Evolutionary conservation across 2,113 vertebrate species (phyloP).

Genomic region (Edolisoma coerulescens): DNA sequence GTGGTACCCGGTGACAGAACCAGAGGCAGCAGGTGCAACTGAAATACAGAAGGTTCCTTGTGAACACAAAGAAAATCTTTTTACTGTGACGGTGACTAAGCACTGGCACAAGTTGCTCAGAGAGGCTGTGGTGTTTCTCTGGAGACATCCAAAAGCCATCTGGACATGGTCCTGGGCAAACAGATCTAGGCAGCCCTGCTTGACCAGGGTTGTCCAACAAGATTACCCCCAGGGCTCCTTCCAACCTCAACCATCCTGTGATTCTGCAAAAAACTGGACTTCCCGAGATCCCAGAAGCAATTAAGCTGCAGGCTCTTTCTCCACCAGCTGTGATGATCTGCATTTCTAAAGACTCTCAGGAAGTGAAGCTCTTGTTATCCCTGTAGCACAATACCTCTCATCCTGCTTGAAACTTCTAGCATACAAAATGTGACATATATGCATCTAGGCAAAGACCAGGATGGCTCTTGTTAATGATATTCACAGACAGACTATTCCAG

Average conservation of each 20-base stretch:
- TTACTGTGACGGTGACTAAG: background rate
- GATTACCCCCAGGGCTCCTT: background rate
- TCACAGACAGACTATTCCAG: background rate
- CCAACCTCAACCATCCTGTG: background rate
- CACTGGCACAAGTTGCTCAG: background rate
- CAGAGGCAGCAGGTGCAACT: background rate
- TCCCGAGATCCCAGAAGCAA: background rate
- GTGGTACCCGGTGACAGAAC: background rate
- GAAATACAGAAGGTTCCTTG: background rate
- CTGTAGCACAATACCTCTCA: background rate
- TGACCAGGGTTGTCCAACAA: background rate
- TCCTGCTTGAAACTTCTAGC: background rate
- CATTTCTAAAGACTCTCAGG: background rate
- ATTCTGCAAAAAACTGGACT: background rate
- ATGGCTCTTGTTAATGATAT: background rate
- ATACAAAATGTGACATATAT: background rate
- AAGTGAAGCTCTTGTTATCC: background rate
- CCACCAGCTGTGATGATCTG: background rate
- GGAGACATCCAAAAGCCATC: background rate
- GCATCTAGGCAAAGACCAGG: background rate
- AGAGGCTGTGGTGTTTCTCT: background rate
- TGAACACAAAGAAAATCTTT: background rate
- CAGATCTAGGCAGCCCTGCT: background rate
- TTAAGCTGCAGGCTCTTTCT: background rate
- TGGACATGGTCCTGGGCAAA: fast-evolving